A percentile compares a stretch with the other conserved stretches of the same genome.
Conservation (phyloP, 2,888 invertebrate genomes). For the Arctia plantaginis region DNA sequence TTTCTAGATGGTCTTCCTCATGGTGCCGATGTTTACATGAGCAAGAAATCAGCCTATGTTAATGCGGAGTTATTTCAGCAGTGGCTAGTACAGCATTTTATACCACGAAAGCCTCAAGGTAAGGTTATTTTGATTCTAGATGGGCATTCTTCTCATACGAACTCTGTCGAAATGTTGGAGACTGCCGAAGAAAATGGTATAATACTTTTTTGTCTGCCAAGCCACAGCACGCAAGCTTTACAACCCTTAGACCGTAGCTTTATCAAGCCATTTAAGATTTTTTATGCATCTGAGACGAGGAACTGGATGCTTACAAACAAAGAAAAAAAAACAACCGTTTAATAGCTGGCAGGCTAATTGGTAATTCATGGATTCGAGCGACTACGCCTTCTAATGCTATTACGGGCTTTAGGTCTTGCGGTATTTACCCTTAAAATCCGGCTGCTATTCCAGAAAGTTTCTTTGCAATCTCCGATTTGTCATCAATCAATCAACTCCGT, state of each 20-base stretch:
- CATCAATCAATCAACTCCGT: neutral
- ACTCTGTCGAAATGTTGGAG: too few species aligned
- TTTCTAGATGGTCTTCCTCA: too few species aligned
- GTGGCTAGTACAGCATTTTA: slow-evolving; percentile 5
- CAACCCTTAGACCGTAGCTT: slow-evolving; percentile 18
- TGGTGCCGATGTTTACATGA: too few species aligned
- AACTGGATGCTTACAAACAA: slow-evolving; percentile 25
- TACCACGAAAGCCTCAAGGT: slow-evolving; percentile 18
- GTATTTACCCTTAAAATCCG: slow-evolving; percentile 42
- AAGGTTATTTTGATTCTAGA: too few species aligned
- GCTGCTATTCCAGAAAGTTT: slow-evolving; percentile 40
- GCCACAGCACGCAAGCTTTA: slow-evolving; percentile 17
- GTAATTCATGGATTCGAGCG: slow-evolving; percentile 41
- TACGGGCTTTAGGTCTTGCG: slow-evolving; percentile 39
- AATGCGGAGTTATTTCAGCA: slow-evolving; percentile 18
- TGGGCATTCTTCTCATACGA: too few species aligned
- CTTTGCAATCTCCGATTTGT: slow-evolving; percentile 13
- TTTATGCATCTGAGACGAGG: neutral
- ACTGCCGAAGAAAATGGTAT: neutral
- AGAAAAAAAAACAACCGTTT: slow-evolving; percentile 45
- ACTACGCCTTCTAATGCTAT: slow-evolving; percentile 43
- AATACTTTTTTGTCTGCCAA: slow-evolving; percentile 10
- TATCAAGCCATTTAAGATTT: slow-evolving; percentile 16
- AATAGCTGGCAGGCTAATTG: slow-evolving; percentile 35
- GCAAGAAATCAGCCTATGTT: too few species aligned